Conservation (phyloP, 1,140 invertebrate species). For the Sipha flava region DNA sequence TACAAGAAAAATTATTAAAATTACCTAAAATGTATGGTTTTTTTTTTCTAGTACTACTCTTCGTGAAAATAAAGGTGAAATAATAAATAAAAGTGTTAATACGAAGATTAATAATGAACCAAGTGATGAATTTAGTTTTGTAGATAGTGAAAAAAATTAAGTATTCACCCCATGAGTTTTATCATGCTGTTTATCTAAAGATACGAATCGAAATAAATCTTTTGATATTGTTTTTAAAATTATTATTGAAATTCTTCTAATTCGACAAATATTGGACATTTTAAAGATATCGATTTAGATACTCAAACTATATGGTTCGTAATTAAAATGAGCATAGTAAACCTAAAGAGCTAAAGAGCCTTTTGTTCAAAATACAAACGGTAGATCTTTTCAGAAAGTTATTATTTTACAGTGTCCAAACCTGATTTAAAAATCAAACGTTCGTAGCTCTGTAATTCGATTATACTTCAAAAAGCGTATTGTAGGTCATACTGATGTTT, state of each 20-base stretch:
- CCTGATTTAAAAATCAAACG: neutral
- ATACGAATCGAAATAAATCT: neutral
- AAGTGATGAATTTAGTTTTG: neutral
- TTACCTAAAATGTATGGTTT: neutral
- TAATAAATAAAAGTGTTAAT: neutral
- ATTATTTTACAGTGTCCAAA: neutral
- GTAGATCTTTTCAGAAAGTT: neutral
- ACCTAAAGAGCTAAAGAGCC: neutral
- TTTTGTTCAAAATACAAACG: neutral
- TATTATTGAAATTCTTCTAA: neutral
- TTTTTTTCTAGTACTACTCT: neutral
- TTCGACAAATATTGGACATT: neutral
- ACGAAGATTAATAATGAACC: neutral
- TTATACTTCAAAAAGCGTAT: neutral
- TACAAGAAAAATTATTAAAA: neutral
- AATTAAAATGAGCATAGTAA: neutral
- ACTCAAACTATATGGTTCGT: neutral
- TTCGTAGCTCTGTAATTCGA: neutral
- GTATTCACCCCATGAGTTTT: neutral
- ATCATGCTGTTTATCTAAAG: neutral
- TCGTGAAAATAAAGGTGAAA: too few species aligned
- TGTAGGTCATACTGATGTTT: neutral
- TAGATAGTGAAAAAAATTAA: neutral
- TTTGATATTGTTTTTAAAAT: neutral
- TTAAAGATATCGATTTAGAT: neutral